Conservation (phyloP, 35 echinoderm and acorn worm species). For the Lytechinus variegatus region DNA sequence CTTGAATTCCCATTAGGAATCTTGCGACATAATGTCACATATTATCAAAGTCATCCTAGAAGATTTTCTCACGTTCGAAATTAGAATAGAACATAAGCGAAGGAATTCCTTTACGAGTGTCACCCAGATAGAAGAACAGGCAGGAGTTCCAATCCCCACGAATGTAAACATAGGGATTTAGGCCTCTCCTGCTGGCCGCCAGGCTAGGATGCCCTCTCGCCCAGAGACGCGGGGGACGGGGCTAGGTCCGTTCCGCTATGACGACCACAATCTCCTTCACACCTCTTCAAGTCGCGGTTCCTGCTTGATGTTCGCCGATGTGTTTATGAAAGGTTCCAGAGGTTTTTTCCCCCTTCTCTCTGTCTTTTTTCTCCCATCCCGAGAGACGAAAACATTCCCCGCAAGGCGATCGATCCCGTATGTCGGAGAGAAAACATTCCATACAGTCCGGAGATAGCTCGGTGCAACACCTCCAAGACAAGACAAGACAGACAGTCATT, state of each 20-base stretch:
- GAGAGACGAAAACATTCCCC: conserved; percentile 48
- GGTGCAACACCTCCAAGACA: not conserved
- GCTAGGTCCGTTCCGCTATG: not conserved
- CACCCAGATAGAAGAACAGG: not conserved
- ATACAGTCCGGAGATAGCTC: not conserved
- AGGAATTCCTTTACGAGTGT: conserved; percentile 6
- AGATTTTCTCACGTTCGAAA: conserved; percentile 12
- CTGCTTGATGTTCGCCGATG: conserved; percentile 45
- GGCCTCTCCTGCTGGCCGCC: conserved; percentile 14
- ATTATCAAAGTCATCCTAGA: not conserved
- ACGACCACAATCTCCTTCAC: not conserved
- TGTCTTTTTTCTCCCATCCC: conserved; percentile 25
- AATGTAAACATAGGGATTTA: conserved; percentile 51
- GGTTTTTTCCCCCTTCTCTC: not conserved
- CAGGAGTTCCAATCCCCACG: not conserved
- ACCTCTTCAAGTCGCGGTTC: not conserved
- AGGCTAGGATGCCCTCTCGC: not conserved
- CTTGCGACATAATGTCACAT: not conserved
- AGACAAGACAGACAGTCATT: not conserved
- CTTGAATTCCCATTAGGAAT: not conserved
- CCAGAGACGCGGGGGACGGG: conserved; percentile 28
- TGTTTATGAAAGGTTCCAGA: conserved; percentile 13
- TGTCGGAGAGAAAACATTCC: conserved; percentile 52
- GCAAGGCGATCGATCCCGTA: conserved; percentile 44
- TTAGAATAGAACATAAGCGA: not conserved